Evolutionary conservation across 2,888 invertebrate species (phyloP).

Genomic region (Torymus tubicola): DNA sequence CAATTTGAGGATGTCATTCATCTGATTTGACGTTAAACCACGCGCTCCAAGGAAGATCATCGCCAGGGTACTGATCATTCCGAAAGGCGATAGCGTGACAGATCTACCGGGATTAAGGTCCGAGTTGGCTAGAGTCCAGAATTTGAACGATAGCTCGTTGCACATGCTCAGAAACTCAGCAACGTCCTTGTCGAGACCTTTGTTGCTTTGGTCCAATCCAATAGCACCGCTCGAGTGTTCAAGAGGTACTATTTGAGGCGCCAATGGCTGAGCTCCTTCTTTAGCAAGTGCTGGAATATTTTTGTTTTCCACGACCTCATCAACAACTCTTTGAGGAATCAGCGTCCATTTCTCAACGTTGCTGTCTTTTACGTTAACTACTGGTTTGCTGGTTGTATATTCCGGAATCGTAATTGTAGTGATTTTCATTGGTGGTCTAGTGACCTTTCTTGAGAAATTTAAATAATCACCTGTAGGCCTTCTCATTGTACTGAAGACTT

Average conservation of each 20-base stretch:
- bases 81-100: conserved; percentile 89
- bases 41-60: conserved; percentile 93
- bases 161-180: conserved; percentile 87
- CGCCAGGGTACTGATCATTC: conserved; percentile 89
- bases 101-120: conserved; percentile 87
- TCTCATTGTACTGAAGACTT: conserved; percentile 29
- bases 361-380: conserved; percentile 49
- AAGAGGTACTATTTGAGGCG: conserved; percentile 78
- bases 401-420: conserved; percentile 11
- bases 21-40: conserved; percentile 91
- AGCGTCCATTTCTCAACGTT: conserved; percentile 63
- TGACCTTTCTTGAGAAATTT: conserved; percentile 40
- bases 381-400: conserved; percentile 33
- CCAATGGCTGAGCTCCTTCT: conserved; percentile 61
- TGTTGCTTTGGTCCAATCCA: conserved; percentile 87
- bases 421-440: conserved; percentile 31
- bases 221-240: conserved; percentile 78
- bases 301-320: conserved; percentile 24
- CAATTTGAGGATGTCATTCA: conserved; percentile 90
- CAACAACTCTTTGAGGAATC: conserved; percentile 60
- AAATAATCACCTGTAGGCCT: conserved; percentile 24
- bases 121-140: conserved; percentile 85
- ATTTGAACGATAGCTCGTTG: conserved; percentile 90
- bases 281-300: conserved; percentile 17
- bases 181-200: conserved; percentile 85